Evolutionary conservation across 1,140 invertebrate genomes (phyloP).

Genomic region (Brevipalpus yothersi): DNA sequence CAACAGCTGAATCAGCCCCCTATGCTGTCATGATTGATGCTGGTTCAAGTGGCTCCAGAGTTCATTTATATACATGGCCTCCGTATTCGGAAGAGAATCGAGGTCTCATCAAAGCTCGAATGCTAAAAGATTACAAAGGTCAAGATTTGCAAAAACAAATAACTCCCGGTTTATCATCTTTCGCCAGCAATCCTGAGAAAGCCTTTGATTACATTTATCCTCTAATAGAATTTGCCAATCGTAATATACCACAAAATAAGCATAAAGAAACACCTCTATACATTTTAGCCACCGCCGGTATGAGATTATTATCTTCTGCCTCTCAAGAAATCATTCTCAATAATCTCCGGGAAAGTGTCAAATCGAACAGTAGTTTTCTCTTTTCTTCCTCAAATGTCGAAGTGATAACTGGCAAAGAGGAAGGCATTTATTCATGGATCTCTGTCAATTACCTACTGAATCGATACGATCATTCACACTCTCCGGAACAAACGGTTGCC

Average conservation of each 20-base stretch:
- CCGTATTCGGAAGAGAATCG: constrained; percentile 23
- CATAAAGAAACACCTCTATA: constrained; percentile 26
- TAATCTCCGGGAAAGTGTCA: constrained; percentile 22
- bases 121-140: constrained; percentile 20
- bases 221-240: constrained; percentile 22
- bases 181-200: constrained; percentile 21
- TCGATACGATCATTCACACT: constrained; percentile 21
- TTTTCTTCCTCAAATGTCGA: constrained; percentile 26
- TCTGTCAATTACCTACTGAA: constrained; percentile 28
- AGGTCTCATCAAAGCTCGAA: constrained; percentile 25
- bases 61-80: constrained; percentile 29
- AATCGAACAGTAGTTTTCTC: constrained; percentile 22
- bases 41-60: constrained; percentile 28
- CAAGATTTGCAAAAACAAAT: constrained; percentile 26
- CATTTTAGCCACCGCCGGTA: constrained; percentile 30
- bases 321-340: constrained; percentile 23
- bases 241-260: constrained; percentile 23
- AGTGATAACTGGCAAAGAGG: constrained; percentile 29
- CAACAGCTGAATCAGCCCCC: not conserved
- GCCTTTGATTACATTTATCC: constrained; percentile 22
- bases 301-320: constrained; percentile 22
- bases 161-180: constrained; percentile 24
- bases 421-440: constrained; percentile 33
- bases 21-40: constrained; percentile 31
- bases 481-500: constrained; percentile 8